A percentile compares a stretch with the other conserved stretches of the same genome.
These are phyloP conservation scores for Gorsachius magnificus DNA, from an alignment of 2,797 vertebrate species.

Conservation along the genomic window DNA sequence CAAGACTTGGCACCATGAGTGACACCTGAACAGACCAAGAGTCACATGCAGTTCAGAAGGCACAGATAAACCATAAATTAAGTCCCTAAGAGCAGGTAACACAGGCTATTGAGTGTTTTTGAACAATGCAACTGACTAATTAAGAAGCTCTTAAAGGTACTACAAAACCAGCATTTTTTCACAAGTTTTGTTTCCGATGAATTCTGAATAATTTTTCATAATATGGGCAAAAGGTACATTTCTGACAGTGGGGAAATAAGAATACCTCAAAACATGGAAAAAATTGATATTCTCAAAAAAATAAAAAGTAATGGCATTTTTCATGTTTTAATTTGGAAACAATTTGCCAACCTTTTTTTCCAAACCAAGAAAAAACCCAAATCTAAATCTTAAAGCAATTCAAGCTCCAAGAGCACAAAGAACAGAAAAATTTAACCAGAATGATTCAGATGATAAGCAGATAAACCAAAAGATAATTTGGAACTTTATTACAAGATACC, in stretches of 20 bases:
- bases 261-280: not conserved
- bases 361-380: not conserved
- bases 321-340: not conserved
- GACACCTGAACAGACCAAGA: not conserved
- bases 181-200: not conserved
- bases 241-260: not conserved
- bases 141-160: not conserved
- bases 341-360: not conserved
- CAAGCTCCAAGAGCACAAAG: not conserved
- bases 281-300: not conserved
- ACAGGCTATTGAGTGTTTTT: not conserved
- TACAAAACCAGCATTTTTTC: not conserved
- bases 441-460: not conserved
- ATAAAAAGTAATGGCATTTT: not conserved
- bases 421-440: not conserved
- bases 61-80: not conserved
- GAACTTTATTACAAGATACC: not conserved
- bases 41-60: not conserved
- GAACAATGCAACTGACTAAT: not conserved
- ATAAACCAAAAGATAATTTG: not conserved
- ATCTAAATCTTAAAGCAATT: not conserved
- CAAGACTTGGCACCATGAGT: not conserved
- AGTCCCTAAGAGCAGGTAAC: not conserved
- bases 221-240: not conserved
- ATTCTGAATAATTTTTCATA: not conserved